These are phyloP conservation scores for Aselliscus stoliczkanus DNA, from an alignment of 2,797 vertebrate species.

Conservation along the genomic window DNA sequence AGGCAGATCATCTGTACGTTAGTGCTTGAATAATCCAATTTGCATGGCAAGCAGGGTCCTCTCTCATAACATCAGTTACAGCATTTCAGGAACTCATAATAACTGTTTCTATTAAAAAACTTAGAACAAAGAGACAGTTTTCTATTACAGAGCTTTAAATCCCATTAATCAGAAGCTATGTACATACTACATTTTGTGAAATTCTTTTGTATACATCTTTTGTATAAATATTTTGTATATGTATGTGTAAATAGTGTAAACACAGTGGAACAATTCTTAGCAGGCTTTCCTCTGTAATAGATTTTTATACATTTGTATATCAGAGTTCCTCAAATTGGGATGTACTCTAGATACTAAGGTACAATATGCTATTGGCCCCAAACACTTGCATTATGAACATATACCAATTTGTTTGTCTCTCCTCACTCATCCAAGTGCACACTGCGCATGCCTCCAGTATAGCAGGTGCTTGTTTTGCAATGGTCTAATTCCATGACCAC, in stretches of 20 bases:
- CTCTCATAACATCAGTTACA: background rate
- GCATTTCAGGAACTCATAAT: background rate
- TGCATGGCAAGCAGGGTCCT: background rate
- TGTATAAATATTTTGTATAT: background rate
- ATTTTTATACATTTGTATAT: background rate
- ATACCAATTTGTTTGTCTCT: background rate
- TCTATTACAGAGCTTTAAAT: background rate
- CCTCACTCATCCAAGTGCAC: background rate
- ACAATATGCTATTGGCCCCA: background rate
- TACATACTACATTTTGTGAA: background rate
- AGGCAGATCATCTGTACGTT: background rate
- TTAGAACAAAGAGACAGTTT: background rate
- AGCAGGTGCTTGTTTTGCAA: background rate
- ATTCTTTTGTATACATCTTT: background rate
- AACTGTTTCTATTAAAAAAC: background rate
- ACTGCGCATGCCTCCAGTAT: background rate
- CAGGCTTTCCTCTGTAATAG: background rate
- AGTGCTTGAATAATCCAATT: background rate
- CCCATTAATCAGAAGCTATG: background rate
- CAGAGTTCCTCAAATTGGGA: background rate
- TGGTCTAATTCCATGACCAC: background rate
- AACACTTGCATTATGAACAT: background rate
- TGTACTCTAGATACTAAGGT: background rate
- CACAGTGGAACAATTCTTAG: background rate
- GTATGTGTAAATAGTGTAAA: slow-evolving; percentile 10